phyloP scores from a whole-genome alignment of 2,888 invertebrate species.

The Thecocarcelia acutangulata region DNA sequence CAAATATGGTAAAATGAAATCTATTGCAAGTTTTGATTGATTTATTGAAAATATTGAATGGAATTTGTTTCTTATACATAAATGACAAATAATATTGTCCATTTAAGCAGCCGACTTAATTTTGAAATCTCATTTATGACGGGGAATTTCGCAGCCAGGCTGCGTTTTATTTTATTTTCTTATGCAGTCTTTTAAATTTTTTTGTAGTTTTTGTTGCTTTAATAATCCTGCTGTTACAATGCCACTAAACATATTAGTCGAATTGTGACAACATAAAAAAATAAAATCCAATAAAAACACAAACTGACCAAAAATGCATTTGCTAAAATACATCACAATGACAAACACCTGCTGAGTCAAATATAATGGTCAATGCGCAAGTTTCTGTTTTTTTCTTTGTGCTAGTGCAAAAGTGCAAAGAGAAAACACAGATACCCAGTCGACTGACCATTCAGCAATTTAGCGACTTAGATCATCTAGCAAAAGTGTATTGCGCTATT shows the following conservation, averaged over 20 bases:
- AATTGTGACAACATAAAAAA: slow-evolving; percentile 70
- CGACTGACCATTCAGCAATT: slow-evolving; percentile 28
- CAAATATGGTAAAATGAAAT: neutral
- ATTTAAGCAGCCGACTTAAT: slow-evolving; percentile 39
- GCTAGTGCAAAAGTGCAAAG: slow-evolving; percentile 15
- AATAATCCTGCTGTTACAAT: slow-evolving; percentile 67
- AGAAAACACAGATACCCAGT: slow-evolving; percentile 39
- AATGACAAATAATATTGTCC: slow-evolving; percentile 48
- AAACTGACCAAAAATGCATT: slow-evolving; percentile 69
- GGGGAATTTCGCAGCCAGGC: slow-evolving; percentile 25
- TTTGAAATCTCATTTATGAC: slow-evolving; percentile 47
- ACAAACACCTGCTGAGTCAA: slow-evolving; percentile 77
- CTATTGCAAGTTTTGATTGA: slow-evolving; percentile 42
- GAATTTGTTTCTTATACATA: slow-evolving; percentile 2
- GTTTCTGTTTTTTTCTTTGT: slow-evolving; percentile 11
- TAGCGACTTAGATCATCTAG: slow-evolving; percentile 19
- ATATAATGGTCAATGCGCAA: slow-evolving; percentile 54
- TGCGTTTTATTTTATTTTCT: too few relatives aligned
- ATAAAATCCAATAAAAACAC: slow-evolving; percentile 61
- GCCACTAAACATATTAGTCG: slow-evolving; percentile 69
- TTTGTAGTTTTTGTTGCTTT: slow-evolving; percentile 7
- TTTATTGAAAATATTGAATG: slow-evolving; percentile 39
- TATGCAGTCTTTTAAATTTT: neutral
- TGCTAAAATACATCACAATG: slow-evolving; percentile 77
- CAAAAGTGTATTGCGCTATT: slow-evolving; percentile 67